These are phyloP conservation scores for Ametastegia equiseti DNA, from an alignment of 2,888 invertebrate genomes.

Conservation along the genomic window DNA sequence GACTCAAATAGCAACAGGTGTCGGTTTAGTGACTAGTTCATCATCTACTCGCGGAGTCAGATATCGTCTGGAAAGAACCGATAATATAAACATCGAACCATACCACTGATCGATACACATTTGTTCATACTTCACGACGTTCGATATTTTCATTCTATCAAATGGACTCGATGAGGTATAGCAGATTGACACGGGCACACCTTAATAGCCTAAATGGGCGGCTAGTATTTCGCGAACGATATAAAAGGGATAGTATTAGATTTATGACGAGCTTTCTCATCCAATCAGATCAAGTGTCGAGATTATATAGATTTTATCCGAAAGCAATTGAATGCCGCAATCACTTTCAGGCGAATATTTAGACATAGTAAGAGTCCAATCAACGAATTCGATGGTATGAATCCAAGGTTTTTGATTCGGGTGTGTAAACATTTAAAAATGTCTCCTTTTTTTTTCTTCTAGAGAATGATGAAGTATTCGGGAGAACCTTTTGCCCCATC, in stretches of 20 bases:
- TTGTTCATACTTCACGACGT: not conserved
- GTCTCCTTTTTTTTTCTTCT: not conserved
- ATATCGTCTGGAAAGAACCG: not conserved
- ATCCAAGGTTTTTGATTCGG: not conserved
- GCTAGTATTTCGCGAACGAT: not conserved
- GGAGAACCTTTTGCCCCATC: slow-evolving; percentile 69
- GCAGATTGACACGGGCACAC: not conserved
- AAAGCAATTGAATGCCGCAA: not conserved
- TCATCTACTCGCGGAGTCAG: not conserved
- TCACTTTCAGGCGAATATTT: not conserved
- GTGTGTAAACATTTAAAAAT: not conserved
- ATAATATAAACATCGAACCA: not conserved
- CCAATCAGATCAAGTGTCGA: slow-evolving; percentile 18
- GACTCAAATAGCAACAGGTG: not conserved
- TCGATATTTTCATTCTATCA: not conserved
- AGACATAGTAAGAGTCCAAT: not conserved
- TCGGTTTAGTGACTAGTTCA: not conserved
- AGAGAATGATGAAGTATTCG: not conserved
- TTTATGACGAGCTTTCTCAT: not conserved
- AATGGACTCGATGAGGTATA: not conserved
- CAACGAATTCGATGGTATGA: not conserved
- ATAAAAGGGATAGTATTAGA: not conserved
- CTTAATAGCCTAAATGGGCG: not conserved
- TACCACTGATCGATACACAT: not conserved
- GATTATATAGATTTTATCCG: slow-evolving; percentile 4